Base-by-base conservation (phyloP, 2,113 vertebrate species). In the Serinus canaria region DNA sequence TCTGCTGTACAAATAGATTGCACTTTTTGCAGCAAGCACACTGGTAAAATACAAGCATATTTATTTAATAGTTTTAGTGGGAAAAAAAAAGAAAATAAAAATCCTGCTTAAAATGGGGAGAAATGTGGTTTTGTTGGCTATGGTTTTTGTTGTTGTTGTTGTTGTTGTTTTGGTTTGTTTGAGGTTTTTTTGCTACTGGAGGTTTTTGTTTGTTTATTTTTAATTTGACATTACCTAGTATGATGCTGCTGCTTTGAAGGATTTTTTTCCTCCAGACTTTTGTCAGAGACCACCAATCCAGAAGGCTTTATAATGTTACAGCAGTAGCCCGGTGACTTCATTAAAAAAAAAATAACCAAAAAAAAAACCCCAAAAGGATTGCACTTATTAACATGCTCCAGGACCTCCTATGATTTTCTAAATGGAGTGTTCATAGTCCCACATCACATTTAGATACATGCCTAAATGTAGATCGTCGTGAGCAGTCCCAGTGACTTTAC, bases 1-100 rank as follows among this genome's bases (percentile, higher is more conserved):
- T 94, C 52, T 96, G 94, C 88, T 93, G 96, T 96, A 95, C 96
- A 96, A 96, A 94, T 97, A 95, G 95, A 97, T 97, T 97, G 96
- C 94, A 95, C 96, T 95, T 97, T 97, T 97, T 97, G 96, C 96
- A 96, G 95, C 87, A 89, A 88, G 82, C 82, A 92, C 90, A 92
- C 47, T 94, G 94, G 92, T 86, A 96, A 97, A 95, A 94, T 96
- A 83, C 79, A 88, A 91, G 68, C 94, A 93, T 95, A 95, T 96
- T 96, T 95, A 95, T 94, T 95, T 94, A 92, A 96, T 95, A 92
- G 28, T 88, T 94, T 91, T 69, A 90, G 83, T 80, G 85, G 13
- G 68, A 23, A 90, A 96, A 96, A 96, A 91, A 92, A 58, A 58
- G 16, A 63, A 31, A 56, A 35, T 11, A 62, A 46, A 55, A 33